These are phyloP conservation scores for Bufotes viridis DNA, from an alignment of 2,797 vertebrate species.

Conservation along the genomic window DNA sequence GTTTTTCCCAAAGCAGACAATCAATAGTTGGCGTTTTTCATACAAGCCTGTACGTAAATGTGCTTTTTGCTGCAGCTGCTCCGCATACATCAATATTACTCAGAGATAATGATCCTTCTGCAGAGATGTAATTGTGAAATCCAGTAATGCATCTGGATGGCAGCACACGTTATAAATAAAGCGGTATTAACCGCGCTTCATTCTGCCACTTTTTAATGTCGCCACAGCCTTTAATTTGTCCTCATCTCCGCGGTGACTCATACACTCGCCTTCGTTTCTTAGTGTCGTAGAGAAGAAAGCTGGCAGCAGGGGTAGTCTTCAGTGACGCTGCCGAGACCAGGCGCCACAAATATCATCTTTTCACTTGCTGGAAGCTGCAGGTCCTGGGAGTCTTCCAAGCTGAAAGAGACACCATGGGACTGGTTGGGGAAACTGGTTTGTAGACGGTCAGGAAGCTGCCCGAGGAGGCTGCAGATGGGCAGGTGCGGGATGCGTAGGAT, in stretches of 20 bases:
- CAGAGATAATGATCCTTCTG: conserved; percentile 33
- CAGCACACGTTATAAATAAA: conserved; percentile 27
- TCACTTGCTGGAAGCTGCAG: conserved; percentile 9
- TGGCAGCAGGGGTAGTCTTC: background rate
- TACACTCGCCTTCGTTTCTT: background rate
- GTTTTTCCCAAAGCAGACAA: conserved; percentile 17
- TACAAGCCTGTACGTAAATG: background rate
- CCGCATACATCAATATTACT: conserved; percentile 33
- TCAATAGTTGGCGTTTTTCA: conserved; percentile 34
- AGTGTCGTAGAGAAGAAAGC: background rate
- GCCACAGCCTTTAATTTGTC: conserved; percentile 21
- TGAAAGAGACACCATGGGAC: conserved; percentile 21
- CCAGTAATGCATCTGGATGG: conserved; percentile 18
- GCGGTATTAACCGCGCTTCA: background rate
- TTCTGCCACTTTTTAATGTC: conserved; percentile 4
- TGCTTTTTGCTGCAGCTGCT: conserved; percentile 33
- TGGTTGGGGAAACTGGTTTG: conserved; percentile 8
- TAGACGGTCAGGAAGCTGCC: background rate
- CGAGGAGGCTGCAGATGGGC: background rate
- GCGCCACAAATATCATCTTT: conserved; percentile 7
- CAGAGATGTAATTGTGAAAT: conserved; percentile 25
- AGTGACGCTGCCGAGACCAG: background rate
- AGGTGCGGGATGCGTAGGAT: background rate
- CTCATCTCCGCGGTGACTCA: background rate
- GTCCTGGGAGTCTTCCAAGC: conserved; percentile 1